Evolutionary conservation across 2,113 vertebrate species (phyloP).

Genomic region (Daboia siamensis): DNA sequence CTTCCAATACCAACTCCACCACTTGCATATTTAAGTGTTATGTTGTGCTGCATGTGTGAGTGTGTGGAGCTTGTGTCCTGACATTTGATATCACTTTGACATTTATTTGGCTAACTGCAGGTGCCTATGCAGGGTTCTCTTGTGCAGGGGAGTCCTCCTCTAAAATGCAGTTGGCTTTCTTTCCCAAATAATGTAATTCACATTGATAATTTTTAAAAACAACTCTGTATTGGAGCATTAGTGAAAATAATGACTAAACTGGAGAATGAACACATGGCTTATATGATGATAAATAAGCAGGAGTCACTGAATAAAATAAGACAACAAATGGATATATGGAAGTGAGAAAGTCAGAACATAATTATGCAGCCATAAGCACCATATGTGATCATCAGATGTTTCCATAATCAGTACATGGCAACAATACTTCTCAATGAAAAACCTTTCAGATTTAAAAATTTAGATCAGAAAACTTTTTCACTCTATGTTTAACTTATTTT

Average conservation of each 20-base stretch:
- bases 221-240: conserved; percentile 59
- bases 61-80: background rate
- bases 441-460: background rate
- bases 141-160: conserved; percentile 59
- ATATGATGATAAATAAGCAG: conserved; percentile 48
- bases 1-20: background rate
- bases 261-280: conserved; percentile 56
- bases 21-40: background rate
- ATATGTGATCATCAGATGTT: conserved; percentile 22
- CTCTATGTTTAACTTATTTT: background rate
- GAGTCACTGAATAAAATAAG: conserved; percentile 24
- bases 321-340: conserved; percentile 32
- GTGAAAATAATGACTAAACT: conserved; percentile 60
- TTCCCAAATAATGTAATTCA: conserved; percentile 2
- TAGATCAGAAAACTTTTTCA: background rate
- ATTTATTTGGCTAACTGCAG: conserved; percentile 64
- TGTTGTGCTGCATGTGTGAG: background rate
- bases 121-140: conserved; percentile 50
- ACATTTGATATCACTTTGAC: background rate
- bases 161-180: conserved; percentile 55
- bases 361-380: conserved; percentile 2
- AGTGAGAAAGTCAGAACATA: conserved; percentile 29
- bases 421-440: background rate
- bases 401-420: background rate
- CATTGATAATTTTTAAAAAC: conserved; percentile 41